Evolutionary conservation across 2,888 invertebrate species (phyloP).

Genomic region (Acleris emargana): DNA sequence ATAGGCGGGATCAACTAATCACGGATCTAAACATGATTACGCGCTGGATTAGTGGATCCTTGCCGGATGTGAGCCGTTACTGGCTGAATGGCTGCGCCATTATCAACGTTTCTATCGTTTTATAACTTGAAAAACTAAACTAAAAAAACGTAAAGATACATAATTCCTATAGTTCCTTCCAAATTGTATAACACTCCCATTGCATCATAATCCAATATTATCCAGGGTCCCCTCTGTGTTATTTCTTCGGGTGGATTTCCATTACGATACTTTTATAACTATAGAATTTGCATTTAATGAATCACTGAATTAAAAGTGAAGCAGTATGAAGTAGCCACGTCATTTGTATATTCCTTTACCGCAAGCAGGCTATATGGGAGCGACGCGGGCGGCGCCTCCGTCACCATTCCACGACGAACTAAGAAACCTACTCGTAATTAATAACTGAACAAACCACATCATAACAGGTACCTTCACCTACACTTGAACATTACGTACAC

Average conservation of each 20-base stretch:
- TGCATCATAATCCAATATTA: too few relatives aligned
- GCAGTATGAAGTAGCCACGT: constrained; percentile 25
- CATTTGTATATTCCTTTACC: constrained; percentile 24
- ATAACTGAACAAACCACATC: too few relatives aligned
- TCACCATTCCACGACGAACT: too few relatives aligned
- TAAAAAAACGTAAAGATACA: too few relatives aligned
- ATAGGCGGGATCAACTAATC: constrained; percentile 34
- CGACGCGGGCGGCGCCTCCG: too few relatives aligned
- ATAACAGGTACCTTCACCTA: too few relatives aligned
- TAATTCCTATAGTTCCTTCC: too few relatives aligned
- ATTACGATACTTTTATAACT: background rate
- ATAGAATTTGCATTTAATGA: too few relatives aligned
- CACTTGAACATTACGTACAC: too few relatives aligned
- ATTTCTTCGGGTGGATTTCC: background rate
- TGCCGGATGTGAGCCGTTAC: constrained; percentile 3
- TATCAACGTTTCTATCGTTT: background rate
- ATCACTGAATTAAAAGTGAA: background rate
- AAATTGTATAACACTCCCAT: too few relatives aligned
- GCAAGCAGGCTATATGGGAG: background rate
- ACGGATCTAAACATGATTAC: constrained; percentile 34
- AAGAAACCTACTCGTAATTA: too few relatives aligned
- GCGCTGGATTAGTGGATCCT: constrained; percentile 19
- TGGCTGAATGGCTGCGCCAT: background rate
- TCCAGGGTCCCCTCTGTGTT: background rate
- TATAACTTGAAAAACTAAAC: too few relatives aligned